Evolutionary conservation across 2,113 vertebrate genomes (phyloP).

Genomic region (Clinocottus analis): DNA sequence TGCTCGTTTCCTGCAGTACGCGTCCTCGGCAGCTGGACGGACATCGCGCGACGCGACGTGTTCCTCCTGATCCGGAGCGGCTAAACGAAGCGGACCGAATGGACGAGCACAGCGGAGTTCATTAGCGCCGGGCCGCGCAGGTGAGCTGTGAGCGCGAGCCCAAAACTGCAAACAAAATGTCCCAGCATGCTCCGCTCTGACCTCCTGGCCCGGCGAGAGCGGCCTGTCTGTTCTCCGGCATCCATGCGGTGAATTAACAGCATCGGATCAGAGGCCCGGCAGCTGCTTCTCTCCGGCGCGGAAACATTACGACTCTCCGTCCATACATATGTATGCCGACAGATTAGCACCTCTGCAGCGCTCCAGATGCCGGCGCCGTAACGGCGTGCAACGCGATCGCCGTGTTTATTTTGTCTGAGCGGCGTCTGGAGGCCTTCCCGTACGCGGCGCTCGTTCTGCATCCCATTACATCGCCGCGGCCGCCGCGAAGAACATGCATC

Average conservation of each 20-base stretch:
- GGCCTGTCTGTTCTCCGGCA: conserved; percentile 48
- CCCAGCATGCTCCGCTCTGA: conserved; percentile 67
- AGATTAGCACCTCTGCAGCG: conserved; percentile 58
- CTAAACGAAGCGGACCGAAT: conserved; percentile 36
- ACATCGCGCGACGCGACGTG: background rate
- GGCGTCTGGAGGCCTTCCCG: background rate
- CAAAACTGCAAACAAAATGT: conserved; percentile 59
- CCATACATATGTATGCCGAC: conserved; percentile 48
- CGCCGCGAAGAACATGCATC: conserved; percentile 48
- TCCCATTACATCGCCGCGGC: conserved; percentile 40
- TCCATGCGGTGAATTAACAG: conserved; percentile 61
- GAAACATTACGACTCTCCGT: conserved; percentile 32
- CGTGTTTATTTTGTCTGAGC: conserved; percentile 31
- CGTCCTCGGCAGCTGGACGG: background rate
- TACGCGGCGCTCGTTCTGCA: conserved; percentile 23
- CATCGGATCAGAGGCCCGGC: conserved; percentile 41
- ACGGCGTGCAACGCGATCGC: conserved; percentile 32
- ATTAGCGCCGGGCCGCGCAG: background rate
- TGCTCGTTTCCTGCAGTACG: too few relatives aligned
- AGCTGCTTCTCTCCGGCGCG: conserved; percentile 42
- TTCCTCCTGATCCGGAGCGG: background rate
- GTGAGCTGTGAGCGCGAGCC: conserved; percentile 23
- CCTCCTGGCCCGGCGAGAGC: conserved; percentile 16
- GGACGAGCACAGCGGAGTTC: conserved; percentile 44
- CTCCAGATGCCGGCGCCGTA: conserved; percentile 50